Percentiles rank a stretch among this genome's conserved stretches.
These are phyloP conservation scores for Oreortyx pictus DNA, from an alignment of 2,797 vertebrate genomes.

Conservation along the genomic window DNA sequence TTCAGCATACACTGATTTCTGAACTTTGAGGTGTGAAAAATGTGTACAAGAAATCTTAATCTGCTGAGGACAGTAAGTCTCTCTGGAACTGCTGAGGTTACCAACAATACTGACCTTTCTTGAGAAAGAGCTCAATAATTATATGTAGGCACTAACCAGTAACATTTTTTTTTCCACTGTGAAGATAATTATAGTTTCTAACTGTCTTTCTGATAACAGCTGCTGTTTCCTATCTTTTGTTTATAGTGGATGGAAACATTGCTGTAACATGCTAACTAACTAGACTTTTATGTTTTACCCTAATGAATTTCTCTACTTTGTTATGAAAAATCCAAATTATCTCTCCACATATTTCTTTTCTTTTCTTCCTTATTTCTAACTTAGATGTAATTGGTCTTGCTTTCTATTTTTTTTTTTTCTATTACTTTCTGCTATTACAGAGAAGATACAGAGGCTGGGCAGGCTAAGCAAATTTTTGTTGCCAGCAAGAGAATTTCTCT, in stretches of 20 bases:
- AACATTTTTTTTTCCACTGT: not conserved
- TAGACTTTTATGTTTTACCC: not conserved
- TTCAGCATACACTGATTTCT: not conserved
- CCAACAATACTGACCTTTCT: slow-evolving; percentile 21
- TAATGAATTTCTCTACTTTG: slow-evolving; percentile 20
- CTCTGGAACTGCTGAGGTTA: not conserved
- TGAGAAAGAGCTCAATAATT: slow-evolving; percentile 2
- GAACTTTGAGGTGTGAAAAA: not conserved
- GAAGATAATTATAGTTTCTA: not conserved
- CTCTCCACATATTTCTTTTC: not conserved
- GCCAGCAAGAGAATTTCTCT: not conserved
- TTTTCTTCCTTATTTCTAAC: not conserved
- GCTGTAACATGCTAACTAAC: not conserved
- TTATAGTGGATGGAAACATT: not conserved
- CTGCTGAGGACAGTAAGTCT: not conserved
- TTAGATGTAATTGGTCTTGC: not conserved
- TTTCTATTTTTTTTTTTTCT: not conserved
- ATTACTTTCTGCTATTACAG: not conserved
- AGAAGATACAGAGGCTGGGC: not conserved
- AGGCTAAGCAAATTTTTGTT: not conserved
- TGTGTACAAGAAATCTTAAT: not conserved
- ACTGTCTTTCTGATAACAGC: not conserved
- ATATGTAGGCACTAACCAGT: not conserved
- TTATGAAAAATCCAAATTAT: not conserved
- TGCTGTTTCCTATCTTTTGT: not conserved